A percentile compares a stretch with the other conserved stretches of the same genome.
These are phyloP conservation scores for Coilia nasus DNA, from an alignment of 2,797 vertebrate species.

Conservation along the genomic window DNA sequence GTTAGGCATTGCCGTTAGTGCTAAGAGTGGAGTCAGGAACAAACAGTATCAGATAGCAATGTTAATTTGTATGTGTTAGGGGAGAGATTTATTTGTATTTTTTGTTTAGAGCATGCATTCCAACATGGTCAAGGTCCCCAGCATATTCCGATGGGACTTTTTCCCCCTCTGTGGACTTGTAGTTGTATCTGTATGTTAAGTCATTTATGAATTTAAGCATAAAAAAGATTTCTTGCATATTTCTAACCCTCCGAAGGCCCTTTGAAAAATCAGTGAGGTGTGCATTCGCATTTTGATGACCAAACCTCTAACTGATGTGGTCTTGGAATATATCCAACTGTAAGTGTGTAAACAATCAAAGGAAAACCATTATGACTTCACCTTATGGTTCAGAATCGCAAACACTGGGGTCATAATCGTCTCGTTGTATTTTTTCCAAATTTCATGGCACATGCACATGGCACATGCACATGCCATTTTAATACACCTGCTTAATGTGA, in stretches of 20 bases:
- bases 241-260: neutral
- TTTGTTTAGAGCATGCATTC: slow-evolving; percentile 27
- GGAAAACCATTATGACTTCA: slow-evolving; percentile 5
- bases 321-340: neutral
- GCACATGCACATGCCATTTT: neutral
- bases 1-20: slow-evolving; percentile 11
- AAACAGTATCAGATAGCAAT: slow-evolving; percentile 8
- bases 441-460: neutral
- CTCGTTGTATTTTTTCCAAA: neutral
- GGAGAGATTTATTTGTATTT: slow-evolving; percentile 28
- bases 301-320: neutral
- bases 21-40: neutral
- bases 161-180: neutral
- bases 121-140: slow-evolving; percentile 29
- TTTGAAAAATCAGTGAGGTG: neutral
- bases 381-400: neutral
- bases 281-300: neutral
- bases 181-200: neutral
- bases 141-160: neutral
- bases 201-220: neutral
- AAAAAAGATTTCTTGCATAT: neutral
- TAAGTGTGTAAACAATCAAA: neutral
- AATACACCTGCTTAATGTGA: neutral
- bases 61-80: neutral
- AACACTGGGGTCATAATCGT: slow-evolving; percentile 1